Evolutionary conservation across 2,113 vertebrate species (phyloP).

Genomic region (Columba janthina): DNA sequence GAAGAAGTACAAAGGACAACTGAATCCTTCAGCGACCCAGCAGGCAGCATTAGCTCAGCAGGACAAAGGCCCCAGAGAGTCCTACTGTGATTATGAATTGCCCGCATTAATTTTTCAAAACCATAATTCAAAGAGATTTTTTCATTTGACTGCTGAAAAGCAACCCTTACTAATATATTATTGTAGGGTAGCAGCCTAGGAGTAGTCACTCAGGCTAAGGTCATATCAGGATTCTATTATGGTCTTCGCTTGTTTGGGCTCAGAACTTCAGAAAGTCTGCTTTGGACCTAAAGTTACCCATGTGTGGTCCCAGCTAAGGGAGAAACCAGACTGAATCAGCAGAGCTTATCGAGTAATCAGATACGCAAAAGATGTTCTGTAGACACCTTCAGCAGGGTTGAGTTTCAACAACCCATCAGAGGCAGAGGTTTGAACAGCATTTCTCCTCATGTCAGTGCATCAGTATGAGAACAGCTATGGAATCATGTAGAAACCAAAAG

Average conservation of each 20-base stretch:
- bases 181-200: neutral
- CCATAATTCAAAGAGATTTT: neutral
- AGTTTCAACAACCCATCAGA: neutral
- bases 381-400: neutral
- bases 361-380: neutral
- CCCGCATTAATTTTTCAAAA: slow-evolving; percentile 38
- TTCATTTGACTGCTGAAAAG: neutral
- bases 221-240: neutral
- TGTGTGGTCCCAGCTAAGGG: fast-evolving
- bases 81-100: slow-evolving; percentile 8
- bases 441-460: neutral
- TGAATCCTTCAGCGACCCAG: neutral
- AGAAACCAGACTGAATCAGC: neutral
- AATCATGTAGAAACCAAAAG: neutral
- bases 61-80: neutral
- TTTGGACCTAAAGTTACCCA: neutral
- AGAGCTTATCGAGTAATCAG: neutral
- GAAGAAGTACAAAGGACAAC: slow-evolving; percentile 46
- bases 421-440: neutral
- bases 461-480: neutral
- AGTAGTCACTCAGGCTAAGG: neutral
- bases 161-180: neutral
- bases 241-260: neutral
- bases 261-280: neutral
- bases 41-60: slow-evolving; percentile 32